These are phyloP conservation scores for Clarias batrachus DNA, from an alignment of 2,113 vertebrate genomes.

Conservation along the genomic window DNA sequence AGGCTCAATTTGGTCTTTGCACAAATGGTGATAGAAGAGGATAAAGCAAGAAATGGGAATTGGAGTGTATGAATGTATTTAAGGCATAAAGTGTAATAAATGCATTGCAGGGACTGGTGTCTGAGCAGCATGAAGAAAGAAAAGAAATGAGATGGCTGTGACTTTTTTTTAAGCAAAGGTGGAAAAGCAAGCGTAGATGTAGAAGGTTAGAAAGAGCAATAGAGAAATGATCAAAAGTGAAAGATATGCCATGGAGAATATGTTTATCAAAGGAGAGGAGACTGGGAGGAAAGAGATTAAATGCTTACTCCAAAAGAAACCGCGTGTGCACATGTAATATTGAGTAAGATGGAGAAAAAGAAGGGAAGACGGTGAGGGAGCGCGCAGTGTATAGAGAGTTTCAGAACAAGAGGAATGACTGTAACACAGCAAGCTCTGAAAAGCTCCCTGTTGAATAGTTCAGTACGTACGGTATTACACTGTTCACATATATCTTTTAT, in stretches of 20 bases:
- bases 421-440: constrained; percentile 9
- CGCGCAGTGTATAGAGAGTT: constrained; percentile 2
- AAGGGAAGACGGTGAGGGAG: constrained; percentile 28
- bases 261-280: constrained; percentile 42
- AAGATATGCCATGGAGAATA: constrained; percentile 24
- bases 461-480: constrained; percentile 17
- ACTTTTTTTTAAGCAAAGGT: constrained; percentile 6
- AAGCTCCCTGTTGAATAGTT: constrained; percentile 20
- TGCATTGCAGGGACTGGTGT: background rate
- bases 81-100: constrained; percentile 14
- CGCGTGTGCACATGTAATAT: constrained; percentile 3
- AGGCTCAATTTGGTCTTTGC: constrained; percentile 1
- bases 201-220: constrained; percentile 12
- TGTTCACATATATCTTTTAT: constrained; percentile 34
- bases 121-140: constrained; percentile 46
- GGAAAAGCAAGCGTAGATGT: background rate
- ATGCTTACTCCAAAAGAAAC: constrained; percentile 31
- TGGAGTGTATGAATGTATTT: constrained; percentile 6
- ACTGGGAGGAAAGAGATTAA: constrained; percentile 36
- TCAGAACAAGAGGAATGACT: constrained; percentile 19
- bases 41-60: background rate
- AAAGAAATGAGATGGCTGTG: constrained; percentile 34
- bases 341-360: constrained; percentile 2
- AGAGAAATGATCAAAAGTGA: constrained; percentile 10
- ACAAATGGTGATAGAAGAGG: background rate